Percentiles rank a stretch among this genome's conserved stretches.
phyloP scores from a whole-genome alignment of 2,113 vertebrate species.

The Scomber japonicus region DNA sequence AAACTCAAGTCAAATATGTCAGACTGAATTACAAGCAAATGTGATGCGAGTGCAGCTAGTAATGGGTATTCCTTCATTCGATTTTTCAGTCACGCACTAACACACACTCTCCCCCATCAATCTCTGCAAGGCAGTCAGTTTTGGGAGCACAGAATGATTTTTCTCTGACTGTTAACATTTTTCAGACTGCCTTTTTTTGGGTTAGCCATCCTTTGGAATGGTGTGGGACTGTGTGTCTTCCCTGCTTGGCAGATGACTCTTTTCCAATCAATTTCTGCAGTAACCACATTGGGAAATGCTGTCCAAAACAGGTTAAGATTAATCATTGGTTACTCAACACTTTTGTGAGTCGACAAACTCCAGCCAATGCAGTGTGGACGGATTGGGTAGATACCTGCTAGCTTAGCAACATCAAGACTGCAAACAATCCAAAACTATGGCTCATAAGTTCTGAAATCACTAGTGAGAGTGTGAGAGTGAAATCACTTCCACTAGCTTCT shows the following conservation, averaged over 20 bases:
- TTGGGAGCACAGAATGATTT: constrained; percentile 4
- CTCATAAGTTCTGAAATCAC: too few species aligned
- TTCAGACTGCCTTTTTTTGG: constrained; percentile 17
- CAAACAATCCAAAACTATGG: too few species aligned
- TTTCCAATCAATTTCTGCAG: constrained; percentile 1
- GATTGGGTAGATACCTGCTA: not conserved
- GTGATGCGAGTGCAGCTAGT: constrained; percentile 37
- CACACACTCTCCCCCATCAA: constrained; percentile 13
- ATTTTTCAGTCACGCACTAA: constrained; percentile 37
- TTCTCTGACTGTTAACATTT: constrained; percentile 29
- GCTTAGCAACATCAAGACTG: not conserved
- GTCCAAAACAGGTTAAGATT: not conserved
- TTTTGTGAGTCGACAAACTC: not conserved
- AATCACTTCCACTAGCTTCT: too few species aligned
- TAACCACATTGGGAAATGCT: not conserved
- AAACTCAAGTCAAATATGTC: constrained; percentile 67
- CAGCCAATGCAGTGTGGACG: too few species aligned
- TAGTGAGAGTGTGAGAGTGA: too few species aligned
- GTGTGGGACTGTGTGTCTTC: not conserved
- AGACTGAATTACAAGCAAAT: constrained; percentile 59
- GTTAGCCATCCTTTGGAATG: constrained; percentile 8
- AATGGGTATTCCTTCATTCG: constrained; percentile 51
- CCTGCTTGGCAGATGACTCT: not conserved
- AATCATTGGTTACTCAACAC: not conserved
- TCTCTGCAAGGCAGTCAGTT: constrained; percentile 41